Evolutionary conservation across 2,113 vertebrate genomes (phyloP).

Genomic region (Protobothrops mucrosquamatus): DNA sequence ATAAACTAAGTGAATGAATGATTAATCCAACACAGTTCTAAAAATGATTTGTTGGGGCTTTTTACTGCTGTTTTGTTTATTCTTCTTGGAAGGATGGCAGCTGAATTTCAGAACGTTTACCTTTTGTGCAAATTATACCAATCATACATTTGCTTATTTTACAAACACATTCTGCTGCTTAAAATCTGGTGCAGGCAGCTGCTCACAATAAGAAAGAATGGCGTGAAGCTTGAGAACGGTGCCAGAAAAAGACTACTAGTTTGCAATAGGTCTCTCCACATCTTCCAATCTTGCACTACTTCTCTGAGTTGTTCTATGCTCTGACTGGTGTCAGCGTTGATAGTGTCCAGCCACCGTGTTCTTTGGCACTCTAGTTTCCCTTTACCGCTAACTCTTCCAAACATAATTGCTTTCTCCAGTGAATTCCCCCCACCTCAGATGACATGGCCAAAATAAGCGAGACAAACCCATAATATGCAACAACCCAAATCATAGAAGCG

Average conservation of each 20-base stretch:
- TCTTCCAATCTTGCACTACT: background rate
- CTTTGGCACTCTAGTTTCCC: background rate
- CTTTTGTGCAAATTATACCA: background rate
- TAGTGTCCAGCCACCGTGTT: background rate
- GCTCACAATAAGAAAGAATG: background rate
- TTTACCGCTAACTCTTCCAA: background rate
- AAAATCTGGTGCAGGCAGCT: background rate
- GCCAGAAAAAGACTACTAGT: background rate
- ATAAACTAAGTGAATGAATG: background rate
- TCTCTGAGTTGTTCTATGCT: background rate
- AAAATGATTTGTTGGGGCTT: background rate
- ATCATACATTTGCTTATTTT: background rate
- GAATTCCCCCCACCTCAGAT: background rate
- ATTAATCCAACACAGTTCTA: too few relatives aligned
- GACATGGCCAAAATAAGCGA: background rate
- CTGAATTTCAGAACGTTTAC: background rate
- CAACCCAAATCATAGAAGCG: background rate
- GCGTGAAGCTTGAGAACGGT: background rate
- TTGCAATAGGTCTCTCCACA: background rate
- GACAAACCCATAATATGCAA: background rate
- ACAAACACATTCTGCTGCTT: background rate
- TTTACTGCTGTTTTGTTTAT: background rate
- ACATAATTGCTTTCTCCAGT: background rate
- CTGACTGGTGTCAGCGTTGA: background rate
- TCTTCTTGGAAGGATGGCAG: background rate